Evolutionary conservation across 1,140 invertebrate genomes (phyloP).

Genomic region (Hycleus phaleratus): DNA sequence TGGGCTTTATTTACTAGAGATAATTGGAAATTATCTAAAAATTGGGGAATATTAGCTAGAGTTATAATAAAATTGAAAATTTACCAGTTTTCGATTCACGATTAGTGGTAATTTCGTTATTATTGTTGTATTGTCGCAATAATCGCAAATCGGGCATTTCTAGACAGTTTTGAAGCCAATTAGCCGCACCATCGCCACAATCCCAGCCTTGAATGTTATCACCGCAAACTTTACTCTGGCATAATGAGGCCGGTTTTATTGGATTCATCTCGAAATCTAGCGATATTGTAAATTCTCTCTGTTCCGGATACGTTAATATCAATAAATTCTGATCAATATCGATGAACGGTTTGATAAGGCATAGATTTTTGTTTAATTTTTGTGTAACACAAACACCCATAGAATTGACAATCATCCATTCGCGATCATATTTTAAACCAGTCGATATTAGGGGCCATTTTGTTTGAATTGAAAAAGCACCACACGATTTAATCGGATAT

Average conservation of each 20-base stretch:
- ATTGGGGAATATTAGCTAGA: not conserved
- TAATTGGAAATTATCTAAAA: constrained; percentile 44
- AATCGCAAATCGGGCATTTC: constrained; percentile 58
- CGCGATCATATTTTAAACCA: constrained; percentile 80
- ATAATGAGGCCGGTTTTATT: constrained; percentile 44
- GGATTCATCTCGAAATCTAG: not conserved
- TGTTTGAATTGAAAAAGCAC: constrained; percentile 56
- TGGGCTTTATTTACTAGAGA: constrained; percentile 84
- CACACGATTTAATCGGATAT: constrained; percentile 94
- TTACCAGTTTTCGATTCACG: not conserved
- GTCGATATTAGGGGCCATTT: constrained; percentile 65
- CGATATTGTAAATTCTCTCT: not conserved
- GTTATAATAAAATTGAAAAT: not conserved
- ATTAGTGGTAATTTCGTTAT: not conserved
- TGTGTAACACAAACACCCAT: constrained; percentile 79
- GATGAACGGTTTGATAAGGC: constrained; percentile 70
- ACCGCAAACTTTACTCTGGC: constrained; percentile 76
- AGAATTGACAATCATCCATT: constrained; percentile 84
- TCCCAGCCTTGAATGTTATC: constrained; percentile 71
- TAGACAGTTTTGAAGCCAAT: constrained; percentile 67
- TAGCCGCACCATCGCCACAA: constrained; percentile 69
- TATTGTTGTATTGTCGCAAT: constrained; percentile 41
- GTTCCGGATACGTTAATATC: constrained; percentile 62
- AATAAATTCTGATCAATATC: constrained; percentile 54
- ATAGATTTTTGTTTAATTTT: constrained; percentile 73